Percentiles rank a stretch among this genome's conserved stretches.
phyloP scores from a whole-genome alignment of 2,113 vertebrate genomes.

The Sander vitreus region DNA sequence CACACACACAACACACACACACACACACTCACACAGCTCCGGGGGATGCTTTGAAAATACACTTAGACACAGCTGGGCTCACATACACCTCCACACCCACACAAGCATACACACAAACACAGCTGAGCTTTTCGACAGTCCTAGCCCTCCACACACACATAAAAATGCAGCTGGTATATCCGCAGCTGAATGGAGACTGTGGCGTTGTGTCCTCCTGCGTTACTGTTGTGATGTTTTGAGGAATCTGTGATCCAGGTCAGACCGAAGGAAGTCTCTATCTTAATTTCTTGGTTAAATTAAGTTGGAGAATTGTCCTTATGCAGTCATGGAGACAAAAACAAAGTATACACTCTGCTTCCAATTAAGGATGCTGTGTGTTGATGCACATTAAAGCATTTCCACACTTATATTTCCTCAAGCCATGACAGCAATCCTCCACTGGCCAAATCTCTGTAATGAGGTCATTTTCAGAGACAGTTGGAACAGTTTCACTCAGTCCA shows the following conservation, averaged over 20 bases:
- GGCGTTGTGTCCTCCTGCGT: conserved; percentile 25
- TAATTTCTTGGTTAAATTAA: conserved; percentile 13
- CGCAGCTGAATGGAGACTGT: conserved; percentile 48
- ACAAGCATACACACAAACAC: conserved; percentile 48
- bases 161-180: conserved; percentile 56
- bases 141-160: conserved; percentile 21
- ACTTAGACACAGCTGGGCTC: conserved; percentile 60
- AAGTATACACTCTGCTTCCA: conserved; percentile 22
- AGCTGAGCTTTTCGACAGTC: conserved; percentile 53
- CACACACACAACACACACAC: conserved; percentile 40
- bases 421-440: conserved; percentile 26
- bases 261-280: conserved; percentile 26
- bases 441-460: conserved; percentile 26
- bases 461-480: conserved; percentile 25
- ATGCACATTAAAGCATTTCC: conserved; percentile 20
- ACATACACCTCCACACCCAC: conserved; percentile 29
- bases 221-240: conserved; percentile 26
- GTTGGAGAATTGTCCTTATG: conserved; percentile 37
- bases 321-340: conserved; percentile 30
- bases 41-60: conserved; percentile 49
- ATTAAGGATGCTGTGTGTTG: not conserved
- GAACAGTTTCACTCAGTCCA: conserved; percentile 16
- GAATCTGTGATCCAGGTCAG: conserved; percentile 21
- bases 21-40: conserved; percentile 39
- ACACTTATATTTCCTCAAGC: conserved; percentile 45